phyloP scores from a whole-genome alignment of 2,888 invertebrate species.

The Ophonus ardosiacus region DNA sequence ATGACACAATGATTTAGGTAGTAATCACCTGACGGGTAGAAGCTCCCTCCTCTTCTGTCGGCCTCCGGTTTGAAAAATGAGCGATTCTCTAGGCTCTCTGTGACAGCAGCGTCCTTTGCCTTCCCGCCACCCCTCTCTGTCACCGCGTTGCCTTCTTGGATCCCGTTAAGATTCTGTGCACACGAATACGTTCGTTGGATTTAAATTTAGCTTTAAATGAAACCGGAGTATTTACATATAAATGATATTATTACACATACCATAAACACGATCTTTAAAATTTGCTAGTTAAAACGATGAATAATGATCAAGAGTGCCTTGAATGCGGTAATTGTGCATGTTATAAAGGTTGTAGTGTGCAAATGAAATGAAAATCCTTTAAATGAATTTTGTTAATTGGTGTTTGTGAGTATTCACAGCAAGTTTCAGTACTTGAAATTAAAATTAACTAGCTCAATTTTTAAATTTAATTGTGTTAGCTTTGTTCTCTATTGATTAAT shows the following conservation, averaged over 20 bases:
- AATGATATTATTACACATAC: constrained; percentile 55
- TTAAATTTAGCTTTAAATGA: constrained; percentile 52
- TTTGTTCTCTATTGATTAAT: neutral
- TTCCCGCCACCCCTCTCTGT: constrained; percentile 18
- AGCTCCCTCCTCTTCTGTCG: constrained; percentile 49
- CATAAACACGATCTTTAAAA: constrained; percentile 35
- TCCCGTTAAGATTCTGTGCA: constrained; percentile 60
- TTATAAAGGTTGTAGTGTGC: neutral
- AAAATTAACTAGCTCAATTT: neutral
- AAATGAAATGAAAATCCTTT: neutral
- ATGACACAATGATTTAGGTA: constrained; percentile 15
- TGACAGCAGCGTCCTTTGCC: constrained; percentile 15
- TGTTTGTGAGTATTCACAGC: neutral
- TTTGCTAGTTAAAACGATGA: constrained; percentile 22
- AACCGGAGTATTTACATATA: constrained; percentile 51
- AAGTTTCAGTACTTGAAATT: neutral
- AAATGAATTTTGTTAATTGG: constrained; percentile 33
- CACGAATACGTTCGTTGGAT: constrained; percentile 49
- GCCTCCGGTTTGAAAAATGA: constrained; percentile 50
- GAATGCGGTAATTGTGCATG: neutral
- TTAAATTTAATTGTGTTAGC: neutral
- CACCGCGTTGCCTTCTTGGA: constrained; percentile 37
- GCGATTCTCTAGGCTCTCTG: constrained; percentile 51
- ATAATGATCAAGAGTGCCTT: constrained; percentile 38
- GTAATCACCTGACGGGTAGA: constrained; percentile 53